Evolutionary conservation across 2,113 vertebrate species (phyloP), one percentile per base, ranked within the genome.

Genomic region (Pungitius pungitius): DNA sequence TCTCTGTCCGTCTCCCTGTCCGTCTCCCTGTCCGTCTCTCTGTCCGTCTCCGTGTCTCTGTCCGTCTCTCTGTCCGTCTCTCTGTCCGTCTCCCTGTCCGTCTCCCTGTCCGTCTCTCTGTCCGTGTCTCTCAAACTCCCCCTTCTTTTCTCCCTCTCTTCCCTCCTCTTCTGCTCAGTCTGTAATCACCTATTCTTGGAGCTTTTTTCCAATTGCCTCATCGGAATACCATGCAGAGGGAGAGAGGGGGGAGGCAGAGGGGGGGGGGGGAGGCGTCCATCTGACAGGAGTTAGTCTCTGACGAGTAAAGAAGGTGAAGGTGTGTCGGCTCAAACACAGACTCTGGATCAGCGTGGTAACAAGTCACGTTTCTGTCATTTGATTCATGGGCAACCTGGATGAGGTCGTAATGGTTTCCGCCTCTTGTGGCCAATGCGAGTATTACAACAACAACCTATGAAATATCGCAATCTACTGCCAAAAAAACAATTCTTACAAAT

Each of bases 161-260:
- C 40, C 42, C 51, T 61, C 26, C 80, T 81, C 76, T 66, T 64
- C 56, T 30, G 55, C 81, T 85, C 75, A 17, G 71, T 89, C 90
- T 90, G 88, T 92, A 93, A 93, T 93, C 91, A 92, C 92, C 92
- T 94, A 93, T 94, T 94, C 90, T 90, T 91, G 90, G 92, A 92
- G 87, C 83, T 87, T 93, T 93, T 94, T 94, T 93, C 93, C 93
- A 90, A 87, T 93, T 93, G 90, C 93, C 91, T 94, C 93, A 94
- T 92, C 84, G 87, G 92, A 92, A 91, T 93, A 85, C 85, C 91
- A 93, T 75, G 91, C 73, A 7, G 11, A 13, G 54, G 27, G 11
- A 13, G 54, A 55, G 80, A 56, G 87, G 78, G 89, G 92, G 90
- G 88, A 64, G 75, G 90, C 82, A 30, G 30, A 30, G 5, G 30